phyloP scores from a whole-genome alignment of 2,888 invertebrate species.

The Nemapogon koenigi region DNA sequence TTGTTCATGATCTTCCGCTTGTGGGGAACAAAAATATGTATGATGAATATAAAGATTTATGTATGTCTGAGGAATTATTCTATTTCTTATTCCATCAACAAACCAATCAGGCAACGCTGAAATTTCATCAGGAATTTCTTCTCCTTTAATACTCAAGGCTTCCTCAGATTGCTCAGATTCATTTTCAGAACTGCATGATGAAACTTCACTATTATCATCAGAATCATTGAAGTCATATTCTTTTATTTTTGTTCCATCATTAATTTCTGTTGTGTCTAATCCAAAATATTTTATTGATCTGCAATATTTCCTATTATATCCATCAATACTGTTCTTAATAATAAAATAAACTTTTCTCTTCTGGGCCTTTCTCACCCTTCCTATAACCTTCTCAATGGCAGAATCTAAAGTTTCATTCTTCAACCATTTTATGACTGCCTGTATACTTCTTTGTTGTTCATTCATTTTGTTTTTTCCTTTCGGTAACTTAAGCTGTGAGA shows the following conservation, averaged over 20 bases:
- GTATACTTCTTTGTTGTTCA: constrained; percentile 73
- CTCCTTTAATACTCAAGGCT: neutral
- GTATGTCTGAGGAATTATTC: constrained; percentile 69
- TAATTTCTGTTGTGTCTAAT: constrained; percentile 17
- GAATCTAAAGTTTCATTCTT: constrained; percentile 72
- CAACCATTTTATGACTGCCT: constrained; percentile 78
- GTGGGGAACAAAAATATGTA: constrained; percentile 70
- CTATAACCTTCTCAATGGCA: constrained; percentile 72
- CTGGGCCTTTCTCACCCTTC: constrained; percentile 62
- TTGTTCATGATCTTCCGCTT: constrained; percentile 72
- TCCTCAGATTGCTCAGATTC: constrained; percentile 9
- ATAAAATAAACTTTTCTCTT: constrained; percentile 59
- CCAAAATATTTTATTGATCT: constrained; percentile 66
- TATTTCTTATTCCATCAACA: constrained; percentile 64
- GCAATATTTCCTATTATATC: constrained; percentile 67
- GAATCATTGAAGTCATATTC: constrained; percentile 14
- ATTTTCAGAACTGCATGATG: constrained; percentile 17
- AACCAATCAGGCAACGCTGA: constrained; percentile 68
- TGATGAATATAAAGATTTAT: constrained; percentile 72
- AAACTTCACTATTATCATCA: constrained; percentile 20
- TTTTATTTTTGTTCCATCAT: no score
- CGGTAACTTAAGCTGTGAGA: constrained; percentile 66
- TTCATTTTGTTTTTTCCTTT: constrained; percentile 59
- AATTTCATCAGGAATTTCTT: neutral
- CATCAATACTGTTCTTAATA: constrained; percentile 68